Conservation (phyloP, 2,888 invertebrate species). For the Cataglyphis altisquamis region DNA sequence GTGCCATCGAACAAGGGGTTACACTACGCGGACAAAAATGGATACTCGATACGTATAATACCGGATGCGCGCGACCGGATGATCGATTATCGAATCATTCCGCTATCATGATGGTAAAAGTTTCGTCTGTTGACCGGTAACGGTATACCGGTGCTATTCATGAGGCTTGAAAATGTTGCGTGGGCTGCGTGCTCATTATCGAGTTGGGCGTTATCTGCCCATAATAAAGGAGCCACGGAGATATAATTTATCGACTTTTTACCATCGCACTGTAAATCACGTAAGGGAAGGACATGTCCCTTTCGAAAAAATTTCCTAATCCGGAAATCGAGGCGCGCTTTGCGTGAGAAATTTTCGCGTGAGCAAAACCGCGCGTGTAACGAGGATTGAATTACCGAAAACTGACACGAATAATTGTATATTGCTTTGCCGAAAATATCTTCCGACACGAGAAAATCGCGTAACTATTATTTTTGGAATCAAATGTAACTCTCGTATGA, state of each 20-base stretch:
- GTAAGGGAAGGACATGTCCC: background rate
- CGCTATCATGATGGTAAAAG: constrained; percentile 49
- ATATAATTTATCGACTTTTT: constrained; percentile 33
- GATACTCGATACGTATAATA: background rate
- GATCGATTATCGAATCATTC: constrained; percentile 58
- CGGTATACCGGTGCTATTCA: constrained; percentile 51
- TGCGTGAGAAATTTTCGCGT: background rate
- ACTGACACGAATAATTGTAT: constrained; percentile 42
- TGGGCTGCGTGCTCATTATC: constrained; percentile 66
- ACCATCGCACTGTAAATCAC: background rate
- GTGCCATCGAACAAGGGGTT: background rate
- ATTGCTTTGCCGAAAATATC: constrained; percentile 42
- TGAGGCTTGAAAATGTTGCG: constrained; percentile 38
- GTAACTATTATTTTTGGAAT: constrained; percentile 47
- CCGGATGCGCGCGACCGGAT: constrained; percentile 46
- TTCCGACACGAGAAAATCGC: constrained; percentile 34
- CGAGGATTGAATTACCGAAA: constrained; percentile 40
- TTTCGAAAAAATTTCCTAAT: background rate
- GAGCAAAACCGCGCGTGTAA: background rate
- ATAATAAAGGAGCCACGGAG: background rate
- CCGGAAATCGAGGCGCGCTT: background rate
- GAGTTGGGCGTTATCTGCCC: constrained; percentile 17
- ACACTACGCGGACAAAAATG: background rate
- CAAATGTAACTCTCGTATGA: constrained; percentile 15
- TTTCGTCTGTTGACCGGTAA: constrained; percentile 57